A percentile compares a stretch with the other conserved stretches of the same genome.
Conservation (phyloP, 2,113 vertebrate genomes). For the Sinocyclocheilus rhinocerous region DNA sequence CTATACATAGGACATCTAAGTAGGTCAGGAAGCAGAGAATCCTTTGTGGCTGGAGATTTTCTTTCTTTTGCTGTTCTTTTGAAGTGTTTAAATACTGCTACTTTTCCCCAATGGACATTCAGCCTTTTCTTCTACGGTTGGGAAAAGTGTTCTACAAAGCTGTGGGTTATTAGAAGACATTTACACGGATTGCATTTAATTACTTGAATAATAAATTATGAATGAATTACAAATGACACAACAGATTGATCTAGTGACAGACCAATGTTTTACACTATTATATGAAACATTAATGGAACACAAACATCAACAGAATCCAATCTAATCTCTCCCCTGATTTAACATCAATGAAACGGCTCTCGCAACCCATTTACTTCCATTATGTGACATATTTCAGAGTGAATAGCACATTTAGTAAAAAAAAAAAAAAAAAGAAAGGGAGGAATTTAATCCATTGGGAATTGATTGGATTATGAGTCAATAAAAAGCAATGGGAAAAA, state of each 20-base stretch:
- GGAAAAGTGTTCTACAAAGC: constrained; percentile 3
- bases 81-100: not conserved
- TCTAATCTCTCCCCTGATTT: not conserved
- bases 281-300: not conserved
- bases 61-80: not conserved
- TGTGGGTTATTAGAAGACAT: not conserved
- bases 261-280: not conserved
- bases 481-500: too few relatives aligned
- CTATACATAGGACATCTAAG: constrained; percentile 11
- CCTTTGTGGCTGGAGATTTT: not conserved
- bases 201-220: not conserved
- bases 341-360: not conserved
- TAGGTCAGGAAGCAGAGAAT: constrained; percentile 10
- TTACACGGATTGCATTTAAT: not conserved
- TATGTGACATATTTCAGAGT: constrained; percentile 13
- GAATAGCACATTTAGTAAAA: not conserved
- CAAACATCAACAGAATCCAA: not conserved
- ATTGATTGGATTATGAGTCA: not conserved
- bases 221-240: not conserved
- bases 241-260: too few relatives aligned
- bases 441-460: not conserved
- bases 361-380: not conserved
- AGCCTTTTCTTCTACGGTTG: not conserved
- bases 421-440: too few relatives aligned
- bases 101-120: not conserved